Evolutionary conservation across 2,888 invertebrate species (phyloP), one percentile per base, ranked within the genome.

Genomic region (Drosophila histrio): DNA sequence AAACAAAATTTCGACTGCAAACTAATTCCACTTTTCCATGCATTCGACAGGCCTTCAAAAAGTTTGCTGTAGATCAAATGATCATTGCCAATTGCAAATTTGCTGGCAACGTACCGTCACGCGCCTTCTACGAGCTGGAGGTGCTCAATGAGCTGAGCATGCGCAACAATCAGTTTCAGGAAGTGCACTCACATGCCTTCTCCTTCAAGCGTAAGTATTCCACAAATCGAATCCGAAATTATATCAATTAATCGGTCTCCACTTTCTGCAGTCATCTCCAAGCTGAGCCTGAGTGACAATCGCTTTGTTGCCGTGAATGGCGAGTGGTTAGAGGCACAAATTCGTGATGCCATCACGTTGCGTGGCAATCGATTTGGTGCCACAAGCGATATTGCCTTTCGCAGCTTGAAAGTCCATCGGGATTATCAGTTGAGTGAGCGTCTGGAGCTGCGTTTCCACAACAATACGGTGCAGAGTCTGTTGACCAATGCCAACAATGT

Each of bases 81-180:
- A 92, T 94, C 72, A 91, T 97, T 50, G 93, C 93, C 38, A 94
- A 95, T 3, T 94, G 95, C 19, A 91, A 88, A 9, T 93, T 96
- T 44, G 91, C 92, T 24, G 92, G 92, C 0, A 89, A 92, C 50
- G 90, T 96, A 63, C 95, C 96, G 3, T 96, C 96, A 77, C 93
- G 95, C 66, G 94, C 94, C 60, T 93, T 96, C 89, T 95, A 95
- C 60, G 96, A 96, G 80, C 92, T 96, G 47, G 95, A 95, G 81
- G 94, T 96, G 34, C 93, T 93, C 52, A 93, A 95, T 79, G 93
- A 94, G 60, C 94, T 96, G 72, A 92, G 93, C 76, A 93, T 96
- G 84, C 94, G 94, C 69, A 94, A 95, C 72, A 94, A 95, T 66
- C 92, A 90, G 43, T 94, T 96, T 81, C 93, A 93, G 58, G 93